These are phyloP conservation scores for Hirtodrosophila alboralis DNA, from an alignment of 2,888 invertebrate genomes.

Conservation along the genomic window DNA sequence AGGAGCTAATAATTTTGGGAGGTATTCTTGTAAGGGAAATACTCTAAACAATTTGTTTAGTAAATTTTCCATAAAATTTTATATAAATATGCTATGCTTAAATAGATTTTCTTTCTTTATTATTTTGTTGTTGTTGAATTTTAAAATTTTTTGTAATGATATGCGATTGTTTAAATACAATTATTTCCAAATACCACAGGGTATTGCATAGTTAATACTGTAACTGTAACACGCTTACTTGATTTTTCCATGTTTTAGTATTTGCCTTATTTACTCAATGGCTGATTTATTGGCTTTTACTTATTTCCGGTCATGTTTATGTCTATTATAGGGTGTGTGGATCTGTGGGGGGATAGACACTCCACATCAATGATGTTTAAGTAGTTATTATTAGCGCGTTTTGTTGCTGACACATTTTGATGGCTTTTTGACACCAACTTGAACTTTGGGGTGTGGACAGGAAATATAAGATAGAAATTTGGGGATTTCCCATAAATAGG, in stretches of 20 bases:
- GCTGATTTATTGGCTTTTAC: slow-evolving; percentile 81
- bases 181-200: slow-evolving; percentile 25
- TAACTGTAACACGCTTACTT: background rate
- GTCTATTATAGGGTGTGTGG: slow-evolving; percentile 9
- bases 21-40: no score
- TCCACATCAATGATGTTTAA: slow-evolving; percentile 45
- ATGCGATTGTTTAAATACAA: no score
- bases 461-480: slow-evolving; percentile 6
- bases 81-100: no score
- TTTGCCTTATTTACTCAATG: slow-evolving; percentile 54
- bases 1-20: no score
- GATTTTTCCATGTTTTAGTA: slow-evolving; percentile 18
- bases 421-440: slow-evolving; percentile 36
- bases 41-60: no score
- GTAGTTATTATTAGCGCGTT: slow-evolving; percentile 60
- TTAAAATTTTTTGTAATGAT: no score
- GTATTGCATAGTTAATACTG: slow-evolving; percentile 6
- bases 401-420: slow-evolving; percentile 35
- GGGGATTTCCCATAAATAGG: no score
- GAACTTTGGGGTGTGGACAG: slow-evolving; percentile 7
- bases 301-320: slow-evolving; percentile 75
- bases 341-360: slow-evolving; percentile 14
- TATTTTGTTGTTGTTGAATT: no score
- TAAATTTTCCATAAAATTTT: no score
- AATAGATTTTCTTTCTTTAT: no score